A percentile compares a stretch with the other conserved stretches of the same genome.
These are phyloP conservation scores for Lasioglossum pauxillum DNA, from an alignment of 2,888 invertebrate genomes.

Conservation along the genomic window DNA sequence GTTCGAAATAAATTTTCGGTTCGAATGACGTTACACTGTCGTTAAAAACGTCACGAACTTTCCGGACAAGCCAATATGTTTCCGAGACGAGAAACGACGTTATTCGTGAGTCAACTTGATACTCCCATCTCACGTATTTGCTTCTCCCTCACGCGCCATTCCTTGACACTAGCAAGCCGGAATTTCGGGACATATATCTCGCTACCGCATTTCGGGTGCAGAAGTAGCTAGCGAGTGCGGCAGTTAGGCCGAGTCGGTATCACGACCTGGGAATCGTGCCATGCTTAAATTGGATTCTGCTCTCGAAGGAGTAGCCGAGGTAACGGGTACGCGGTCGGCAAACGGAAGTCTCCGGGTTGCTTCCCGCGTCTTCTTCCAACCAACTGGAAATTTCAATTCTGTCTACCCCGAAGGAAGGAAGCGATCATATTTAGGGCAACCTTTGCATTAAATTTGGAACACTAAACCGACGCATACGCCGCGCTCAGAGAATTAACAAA, in stretches of 20 bases:
- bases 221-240: slow-evolving; percentile 46
- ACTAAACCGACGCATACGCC: neutral
- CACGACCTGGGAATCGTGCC: slow-evolving; percentile 74
- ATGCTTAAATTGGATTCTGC: slow-evolving; percentile 78
- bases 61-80: slow-evolving; percentile 16
- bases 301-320: slow-evolving; percentile 69
- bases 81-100: slow-evolving; percentile 21
- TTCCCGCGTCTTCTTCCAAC: slow-evolving; percentile 63
- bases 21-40: neutral
- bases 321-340: slow-evolving; percentile 69
- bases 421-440: slow-evolving; percentile 71
- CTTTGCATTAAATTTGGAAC: slow-evolving; percentile 64
- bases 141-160: slow-evolving; percentile 20
- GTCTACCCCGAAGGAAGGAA: slow-evolving; percentile 63
- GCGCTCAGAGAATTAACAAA: neutral
- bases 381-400: slow-evolving; percentile 76
- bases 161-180: slow-evolving; percentile 14
- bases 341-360: slow-evolving; percentile 74
- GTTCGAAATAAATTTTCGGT: neutral
- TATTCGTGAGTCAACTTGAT: slow-evolving; percentile 16
- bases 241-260: slow-evolving; percentile 64
- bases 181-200: slow-evolving; percentile 28
- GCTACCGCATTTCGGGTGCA: slow-evolving; percentile 53
- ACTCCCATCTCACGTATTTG: slow-evolving; percentile 31
- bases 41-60: slow-evolving; percentile 1